Evolutionary conservation across 2,888 invertebrate species (phyloP).

Genomic region (Didymodactylos carnosus): DNA sequence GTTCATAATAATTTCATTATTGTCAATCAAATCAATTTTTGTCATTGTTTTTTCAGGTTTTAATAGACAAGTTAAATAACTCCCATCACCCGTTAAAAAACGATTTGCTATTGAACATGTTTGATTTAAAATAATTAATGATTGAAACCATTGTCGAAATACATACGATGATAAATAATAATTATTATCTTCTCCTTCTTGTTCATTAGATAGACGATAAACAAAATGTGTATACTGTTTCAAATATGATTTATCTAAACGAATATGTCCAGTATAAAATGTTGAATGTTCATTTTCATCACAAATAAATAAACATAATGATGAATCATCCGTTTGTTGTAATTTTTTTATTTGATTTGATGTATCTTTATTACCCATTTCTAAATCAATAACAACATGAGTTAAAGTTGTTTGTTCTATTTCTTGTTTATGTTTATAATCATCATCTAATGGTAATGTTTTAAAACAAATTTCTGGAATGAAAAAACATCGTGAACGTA

Average conservation of each 20-base stretch:
- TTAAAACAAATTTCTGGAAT: neutral
- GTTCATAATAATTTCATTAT: too few species aligned
- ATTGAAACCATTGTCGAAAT: neutral
- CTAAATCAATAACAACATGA: neutral
- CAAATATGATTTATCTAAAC: neutral
- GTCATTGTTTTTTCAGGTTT: neutral
- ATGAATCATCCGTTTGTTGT: neutral
- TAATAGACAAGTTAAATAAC: neutral
- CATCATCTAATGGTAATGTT: neutral
- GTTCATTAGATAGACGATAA: neutral
- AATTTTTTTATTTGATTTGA: neutral
- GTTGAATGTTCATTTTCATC: too few species aligned
- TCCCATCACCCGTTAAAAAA: neutral
- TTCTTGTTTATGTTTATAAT: neutral
- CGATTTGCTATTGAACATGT: neutral
- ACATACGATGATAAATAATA: neutral
- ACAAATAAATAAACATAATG: neutral
- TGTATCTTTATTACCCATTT: neutral
- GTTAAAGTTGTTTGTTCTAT: neutral
- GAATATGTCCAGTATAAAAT: neutral
- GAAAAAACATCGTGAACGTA: neutral
- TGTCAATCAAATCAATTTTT: too few species aligned
- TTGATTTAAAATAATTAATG: neutral
- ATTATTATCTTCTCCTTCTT: neutral
- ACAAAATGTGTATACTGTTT: neutral